phyloP scores from a whole-genome alignment of 2,113 vertebrate species.

The Crotalus horridus region DNA sequence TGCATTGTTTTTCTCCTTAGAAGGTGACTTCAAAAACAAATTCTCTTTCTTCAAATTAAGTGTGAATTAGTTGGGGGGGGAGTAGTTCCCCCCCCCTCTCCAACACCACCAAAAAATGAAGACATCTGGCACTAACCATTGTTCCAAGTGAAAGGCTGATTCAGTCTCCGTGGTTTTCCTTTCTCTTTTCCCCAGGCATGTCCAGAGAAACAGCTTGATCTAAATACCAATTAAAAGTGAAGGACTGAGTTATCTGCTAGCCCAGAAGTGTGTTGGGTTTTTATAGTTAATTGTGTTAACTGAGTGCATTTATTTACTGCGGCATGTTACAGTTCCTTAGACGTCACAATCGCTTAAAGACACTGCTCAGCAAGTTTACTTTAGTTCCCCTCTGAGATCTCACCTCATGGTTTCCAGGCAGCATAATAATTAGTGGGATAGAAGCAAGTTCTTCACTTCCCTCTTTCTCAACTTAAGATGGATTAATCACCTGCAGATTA shows the following conservation, averaged over 20 bases:
- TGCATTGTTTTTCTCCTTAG: not conserved
- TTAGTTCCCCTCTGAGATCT: constrained; percentile 20
- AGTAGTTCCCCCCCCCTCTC: not conserved
- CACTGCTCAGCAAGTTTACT: constrained; percentile 17
- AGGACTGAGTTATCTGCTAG: not conserved
- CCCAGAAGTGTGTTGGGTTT: not conserved
- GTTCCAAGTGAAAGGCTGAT: not conserved
- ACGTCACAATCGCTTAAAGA: constrained; percentile 8
- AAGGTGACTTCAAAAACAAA: not conserved
- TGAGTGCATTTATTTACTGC: constrained; percentile 3
- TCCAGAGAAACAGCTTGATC: not conserved
- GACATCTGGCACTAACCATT: not conserved
- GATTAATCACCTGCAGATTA: not conserved
- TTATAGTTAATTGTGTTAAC: constrained; percentile 26
- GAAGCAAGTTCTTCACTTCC: not conserved
- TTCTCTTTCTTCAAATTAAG: not conserved
- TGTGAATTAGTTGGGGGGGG: not conserved
- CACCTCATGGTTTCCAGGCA: not conserved
- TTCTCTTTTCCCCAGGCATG: not conserved
- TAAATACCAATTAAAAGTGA: not conserved
- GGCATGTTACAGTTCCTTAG: not conserved
- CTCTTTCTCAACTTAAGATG: constrained; percentile 2
- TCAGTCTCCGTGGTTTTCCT: not conserved
- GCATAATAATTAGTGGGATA: not conserved
- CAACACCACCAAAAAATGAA: not conserved